Conservation (phyloP, 2,113 vertebrate genomes). For the Prionailurus bengalensis region DNA sequence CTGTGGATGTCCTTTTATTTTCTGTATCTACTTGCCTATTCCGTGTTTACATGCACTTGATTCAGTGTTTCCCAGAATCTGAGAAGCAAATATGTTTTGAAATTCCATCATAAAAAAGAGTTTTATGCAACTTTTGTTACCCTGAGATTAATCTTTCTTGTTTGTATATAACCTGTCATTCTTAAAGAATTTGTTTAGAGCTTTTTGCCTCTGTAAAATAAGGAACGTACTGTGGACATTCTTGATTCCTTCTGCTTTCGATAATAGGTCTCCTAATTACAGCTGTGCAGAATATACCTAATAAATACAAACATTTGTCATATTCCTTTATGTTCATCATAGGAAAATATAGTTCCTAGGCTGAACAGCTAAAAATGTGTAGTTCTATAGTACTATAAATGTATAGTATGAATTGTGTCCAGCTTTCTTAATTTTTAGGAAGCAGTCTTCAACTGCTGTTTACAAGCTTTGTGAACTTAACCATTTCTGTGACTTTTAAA, state of each 20-base stretch:
- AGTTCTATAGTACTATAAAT: not conserved
- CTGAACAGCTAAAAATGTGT: not conserved
- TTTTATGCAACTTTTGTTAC: slow-evolving; percentile 42
- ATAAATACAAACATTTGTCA: not conserved
- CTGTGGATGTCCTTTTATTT: slow-evolving; percentile 7
- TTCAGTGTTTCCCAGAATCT: slow-evolving; percentile 51
- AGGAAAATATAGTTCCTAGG: not conserved
- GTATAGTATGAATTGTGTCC: not conserved
- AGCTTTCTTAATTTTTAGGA: slow-evolving; percentile 48
- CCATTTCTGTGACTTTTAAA: not conserved
- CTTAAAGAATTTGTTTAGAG: not conserved
- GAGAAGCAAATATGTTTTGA: slow-evolving; percentile 30
- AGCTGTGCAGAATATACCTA: not conserved
- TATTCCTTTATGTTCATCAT: slow-evolving; percentile 43
- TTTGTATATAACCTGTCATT: not conserved
- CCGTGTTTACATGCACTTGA: slow-evolving; percentile 4
- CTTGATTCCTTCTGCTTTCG: slow-evolving; percentile 40
- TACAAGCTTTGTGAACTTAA: not conserved
- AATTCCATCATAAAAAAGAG: slow-evolving; percentile 21
- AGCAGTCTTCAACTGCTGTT: not conserved
- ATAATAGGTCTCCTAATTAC: not conserved
- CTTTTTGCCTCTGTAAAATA: not conserved
- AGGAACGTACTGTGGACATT: not conserved
- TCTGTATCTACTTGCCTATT: not conserved
- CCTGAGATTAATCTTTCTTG: not conserved